Percentiles rank a stretch among this genome's conserved stretches.
Conservation (phyloP, 2,113 vertebrate species). For the Rallus limicola region DNA sequence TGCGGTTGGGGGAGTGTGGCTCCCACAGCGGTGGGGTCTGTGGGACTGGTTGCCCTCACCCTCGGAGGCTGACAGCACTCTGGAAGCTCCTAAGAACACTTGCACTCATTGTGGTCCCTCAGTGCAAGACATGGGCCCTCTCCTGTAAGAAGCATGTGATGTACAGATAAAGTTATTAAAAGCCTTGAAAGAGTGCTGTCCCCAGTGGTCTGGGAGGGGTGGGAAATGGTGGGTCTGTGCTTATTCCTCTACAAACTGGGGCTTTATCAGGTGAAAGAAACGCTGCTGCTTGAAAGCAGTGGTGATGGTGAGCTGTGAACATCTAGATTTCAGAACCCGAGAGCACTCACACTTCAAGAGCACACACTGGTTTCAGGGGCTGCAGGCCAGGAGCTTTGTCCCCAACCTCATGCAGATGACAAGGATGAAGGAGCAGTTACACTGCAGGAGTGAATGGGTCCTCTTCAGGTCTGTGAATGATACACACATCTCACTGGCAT, state of each 20-base stretch:
- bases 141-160: background rate
- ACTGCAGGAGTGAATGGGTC: background rate
- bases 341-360: background rate
- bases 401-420: background rate
- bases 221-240: background rate
- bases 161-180: background rate
- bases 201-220: background rate
- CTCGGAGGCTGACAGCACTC: background rate
- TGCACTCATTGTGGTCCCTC: background rate
- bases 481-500: accelerated
- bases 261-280: background rate
- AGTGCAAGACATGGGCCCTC: background rate
- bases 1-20: background rate
- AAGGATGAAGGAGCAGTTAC: background rate
- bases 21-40: accelerated
- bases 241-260: background rate
- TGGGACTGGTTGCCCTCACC: background rate
- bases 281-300: background rate
- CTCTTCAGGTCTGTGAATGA: background rate
- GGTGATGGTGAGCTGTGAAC: background rate
- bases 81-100: accelerated
- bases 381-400: background rate
- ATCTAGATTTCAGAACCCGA: background rate
- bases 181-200: background rate
- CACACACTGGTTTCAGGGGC: background rate